phyloP scores from a whole-genome alignment of 2,888 invertebrate species.

The Serripes groenlandicus region DNA sequence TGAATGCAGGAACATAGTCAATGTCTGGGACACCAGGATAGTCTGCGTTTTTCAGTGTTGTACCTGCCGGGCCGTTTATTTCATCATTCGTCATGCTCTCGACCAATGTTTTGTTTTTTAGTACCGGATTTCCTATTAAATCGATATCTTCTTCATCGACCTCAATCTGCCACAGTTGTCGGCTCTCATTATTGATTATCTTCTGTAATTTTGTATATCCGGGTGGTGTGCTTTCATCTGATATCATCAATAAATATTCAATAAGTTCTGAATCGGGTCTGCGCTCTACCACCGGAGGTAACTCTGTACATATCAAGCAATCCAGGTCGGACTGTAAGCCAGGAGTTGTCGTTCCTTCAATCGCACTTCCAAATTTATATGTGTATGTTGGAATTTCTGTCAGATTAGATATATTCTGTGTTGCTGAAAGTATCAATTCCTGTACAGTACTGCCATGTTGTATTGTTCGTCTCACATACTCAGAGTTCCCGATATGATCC shows the following conservation, averaged over 20 bases:
- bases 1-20: slow-evolving; percentile 31
- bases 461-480: slow-evolving; percentile 17
- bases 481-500: slow-evolving; percentile 28
- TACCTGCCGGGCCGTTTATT: slow-evolving; percentile 35
- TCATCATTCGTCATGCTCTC: slow-evolving; percentile 37
- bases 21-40: slow-evolving; percentile 3
- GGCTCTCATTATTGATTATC: slow-evolving; percentile 3
- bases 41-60: slow-evolving; percentile 9
- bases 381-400: not conserved
- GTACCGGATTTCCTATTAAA: slow-evolving; percentile 4
- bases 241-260: slow-evolving; percentile 18
- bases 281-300: slow-evolving; percentile 17
- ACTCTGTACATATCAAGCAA: slow-evolving; percentile 19
- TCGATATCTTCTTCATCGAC: slow-evolving; percentile 25
- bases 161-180: not conserved
- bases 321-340: slow-evolving; percentile 32
- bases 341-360: slow-evolving; percentile 38
- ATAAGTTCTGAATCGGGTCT: not conserved
- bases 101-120: slow-evolving; percentile 11
- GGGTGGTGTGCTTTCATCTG: slow-evolving; percentile 31
- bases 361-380: slow-evolving; percentile 30
- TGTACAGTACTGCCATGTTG: slow-evolving; percentile 20
- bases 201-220: slow-evolving; percentile 31
- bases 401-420: slow-evolving; percentile 17
- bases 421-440: slow-evolving; percentile 18